Percentiles rank a stretch among this genome's conserved stretches.
Conservation (phyloP, 2,113 vertebrate species). For the Pedetes capensis region DNA sequence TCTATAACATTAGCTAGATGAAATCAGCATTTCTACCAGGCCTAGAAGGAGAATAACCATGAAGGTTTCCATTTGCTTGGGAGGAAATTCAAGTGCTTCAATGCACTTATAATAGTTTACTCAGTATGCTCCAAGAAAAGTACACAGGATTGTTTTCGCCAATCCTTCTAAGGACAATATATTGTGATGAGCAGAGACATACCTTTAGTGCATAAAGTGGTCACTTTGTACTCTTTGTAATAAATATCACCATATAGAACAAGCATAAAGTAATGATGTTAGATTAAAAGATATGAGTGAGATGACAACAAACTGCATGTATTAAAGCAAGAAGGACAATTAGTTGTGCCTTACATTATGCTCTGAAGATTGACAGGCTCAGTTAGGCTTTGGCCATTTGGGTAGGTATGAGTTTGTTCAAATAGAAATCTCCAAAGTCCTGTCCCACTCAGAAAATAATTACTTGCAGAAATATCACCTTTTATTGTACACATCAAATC, state of each 20-base stretch:
- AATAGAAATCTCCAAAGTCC: neutral
- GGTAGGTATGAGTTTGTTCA: neutral
- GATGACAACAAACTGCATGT: neutral
- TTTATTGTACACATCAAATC: neutral
- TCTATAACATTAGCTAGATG: neutral
- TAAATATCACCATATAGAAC: slow-evolving; percentile 39
- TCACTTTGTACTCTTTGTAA: slow-evolving; percentile 46
- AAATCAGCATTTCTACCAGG: neutral
- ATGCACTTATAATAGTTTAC: neutral
- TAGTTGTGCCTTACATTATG: slow-evolving; percentile 37
- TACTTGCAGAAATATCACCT: neutral
- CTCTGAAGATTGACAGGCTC: neutral
- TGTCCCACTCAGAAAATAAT: neutral
- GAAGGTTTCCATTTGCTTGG: neutral
- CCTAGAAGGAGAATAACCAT: neutral
- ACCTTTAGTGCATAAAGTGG: slow-evolving; percentile 25
- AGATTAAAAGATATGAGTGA: slow-evolving; percentile 49
- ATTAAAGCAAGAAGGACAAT: slow-evolving; percentile 31
- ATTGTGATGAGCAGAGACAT: slow-evolving; percentile 33
- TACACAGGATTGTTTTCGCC: neutral
- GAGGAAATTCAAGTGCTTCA: neutral
- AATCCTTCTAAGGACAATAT: slow-evolving; percentile 26
- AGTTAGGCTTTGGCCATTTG: neutral
- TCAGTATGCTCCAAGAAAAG: slow-evolving; percentile 26
- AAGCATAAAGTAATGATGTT: slow-evolving; percentile 51